phyloP scores from a whole-genome alignment of 2,797 vertebrate genomes.

The Thunnus albacares region DNA sequence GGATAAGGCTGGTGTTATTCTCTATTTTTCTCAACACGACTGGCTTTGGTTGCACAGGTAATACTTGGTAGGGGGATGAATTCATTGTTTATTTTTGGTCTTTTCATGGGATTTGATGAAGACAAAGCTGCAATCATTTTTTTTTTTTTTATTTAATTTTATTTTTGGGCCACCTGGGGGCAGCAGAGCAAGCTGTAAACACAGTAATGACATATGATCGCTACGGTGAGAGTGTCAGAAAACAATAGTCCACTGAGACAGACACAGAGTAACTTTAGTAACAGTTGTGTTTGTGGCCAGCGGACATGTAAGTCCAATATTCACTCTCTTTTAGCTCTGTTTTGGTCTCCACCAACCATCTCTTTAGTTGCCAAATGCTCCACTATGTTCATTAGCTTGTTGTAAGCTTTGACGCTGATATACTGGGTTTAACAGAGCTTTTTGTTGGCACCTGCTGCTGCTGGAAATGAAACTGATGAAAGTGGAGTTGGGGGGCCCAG shows the following conservation, averaged over 20 bases:
- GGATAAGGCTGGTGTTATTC: neutral
- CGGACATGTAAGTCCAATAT: neutral
- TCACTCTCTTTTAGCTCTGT: neutral
- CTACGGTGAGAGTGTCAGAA: neutral
- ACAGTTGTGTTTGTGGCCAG: neutral
- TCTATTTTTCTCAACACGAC: neutral
- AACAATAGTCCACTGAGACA: neutral
- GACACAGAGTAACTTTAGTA: neutral
- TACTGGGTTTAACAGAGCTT: neutral
- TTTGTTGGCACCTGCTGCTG: neutral
- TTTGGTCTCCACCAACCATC: neutral
- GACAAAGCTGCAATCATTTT: neutral
- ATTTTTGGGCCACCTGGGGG: neutral
- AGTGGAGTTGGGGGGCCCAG: neutral
- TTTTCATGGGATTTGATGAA: neutral
- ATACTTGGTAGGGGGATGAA: neutral
- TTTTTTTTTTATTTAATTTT: neutral
- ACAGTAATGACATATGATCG: neutral
- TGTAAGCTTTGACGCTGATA: too few relatives aligned
- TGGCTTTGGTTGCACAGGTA: neutral
- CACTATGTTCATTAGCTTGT: neutral
- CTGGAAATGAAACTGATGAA: neutral
- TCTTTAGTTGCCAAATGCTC: neutral
- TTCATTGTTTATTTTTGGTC: neutral
- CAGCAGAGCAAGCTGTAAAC: conserved; percentile 11